Base-by-base conservation (phyloP, 1,140 invertebrate species). In the Vollenhovia emeryi region DNA sequence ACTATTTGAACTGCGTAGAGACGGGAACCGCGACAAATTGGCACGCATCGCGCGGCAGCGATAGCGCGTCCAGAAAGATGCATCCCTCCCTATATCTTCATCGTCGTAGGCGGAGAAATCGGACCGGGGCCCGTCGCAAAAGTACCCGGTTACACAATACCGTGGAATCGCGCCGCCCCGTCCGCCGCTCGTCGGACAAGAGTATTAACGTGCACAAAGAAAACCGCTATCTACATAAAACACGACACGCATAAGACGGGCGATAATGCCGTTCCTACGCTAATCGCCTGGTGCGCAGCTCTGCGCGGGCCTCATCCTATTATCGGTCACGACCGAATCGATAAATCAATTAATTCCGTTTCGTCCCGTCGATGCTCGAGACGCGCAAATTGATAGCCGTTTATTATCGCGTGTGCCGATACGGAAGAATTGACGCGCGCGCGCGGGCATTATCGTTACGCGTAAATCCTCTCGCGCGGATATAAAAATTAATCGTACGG, bases 1-100 rank as follows among this genome's bases (percentile, higher is more conserved):
- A 75, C 80, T 84, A 84, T 78, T 84, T 52, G 68, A 84, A 84
- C 80, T 84, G 80, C 80, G 80, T 62, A 84, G 80, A 84, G 80
- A 84, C 71, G 55, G n/a, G 13, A 43, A 40, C 21, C 64, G 33
- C 78, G 78, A 80, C 78, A 80, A 80, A 80, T 80, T 80, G 60
- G 43, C 43, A 27, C 62, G 48, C 36, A 55, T 79, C 62, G 48
- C 15, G 40, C 48, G 15, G n/a, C 13, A 33, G 33, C 76, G 76
- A 80, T 80, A 80, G 43, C 11, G 24, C 11, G 1, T 6, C 21
- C 5, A 36, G 9, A 52, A 71, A 80, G 71, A 57, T 55, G 21
- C 64, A 27, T 27, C 60, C 36, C 64, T 6, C 24, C 64, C 8
- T 9, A 5, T 3, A 43, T 71, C 45, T 71, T 57, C 33, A 43